Evolutionary conservation across 2,797 vertebrate species (phyloP).

Genomic region (Enteromius fasciolatus): DNA sequence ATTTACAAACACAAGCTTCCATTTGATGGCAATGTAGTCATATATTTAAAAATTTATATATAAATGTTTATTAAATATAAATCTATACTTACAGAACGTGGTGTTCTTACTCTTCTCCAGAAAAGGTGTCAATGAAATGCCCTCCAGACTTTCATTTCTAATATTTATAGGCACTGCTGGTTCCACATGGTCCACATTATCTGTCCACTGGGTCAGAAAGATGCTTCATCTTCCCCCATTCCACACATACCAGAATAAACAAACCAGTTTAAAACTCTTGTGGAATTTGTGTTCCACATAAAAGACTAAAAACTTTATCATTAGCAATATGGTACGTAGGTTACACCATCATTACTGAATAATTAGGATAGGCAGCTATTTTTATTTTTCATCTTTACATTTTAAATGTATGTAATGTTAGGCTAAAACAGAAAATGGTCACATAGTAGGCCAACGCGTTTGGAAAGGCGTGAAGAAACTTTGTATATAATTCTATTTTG

Average conservation of each 20-base stretch:
- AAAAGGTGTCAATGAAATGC: slow-evolving; percentile 46
- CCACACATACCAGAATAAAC: slow-evolving; percentile 63
- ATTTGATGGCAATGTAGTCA: neutral
- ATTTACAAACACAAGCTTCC: neutral
- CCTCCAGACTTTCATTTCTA: slow-evolving; percentile 60
- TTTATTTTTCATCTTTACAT: neutral
- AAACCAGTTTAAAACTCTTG: neutral
- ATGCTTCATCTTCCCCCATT: slow-evolving; percentile 59
- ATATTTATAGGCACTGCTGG: slow-evolving; percentile 75
- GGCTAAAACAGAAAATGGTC: neutral
- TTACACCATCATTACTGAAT: neutral
- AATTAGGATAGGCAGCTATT: neutral
- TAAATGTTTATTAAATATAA: neutral
- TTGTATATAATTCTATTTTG: neutral
- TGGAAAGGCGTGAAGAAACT: neutral
- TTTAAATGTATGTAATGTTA: neutral
- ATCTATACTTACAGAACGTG: slow-evolving; percentile 16
- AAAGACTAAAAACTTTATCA: neutral
- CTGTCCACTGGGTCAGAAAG: slow-evolving; percentile 49
- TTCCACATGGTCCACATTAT: slow-evolving; percentile 79
- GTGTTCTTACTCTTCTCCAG: slow-evolving; percentile 18
- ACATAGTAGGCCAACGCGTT: neutral
- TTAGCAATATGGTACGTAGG: neutral
- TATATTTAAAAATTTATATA: neutral
- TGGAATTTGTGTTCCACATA: neutral